phyloP scores from a whole-genome alignment of 2,113 vertebrate species.

The Azemiops feae region DNA sequence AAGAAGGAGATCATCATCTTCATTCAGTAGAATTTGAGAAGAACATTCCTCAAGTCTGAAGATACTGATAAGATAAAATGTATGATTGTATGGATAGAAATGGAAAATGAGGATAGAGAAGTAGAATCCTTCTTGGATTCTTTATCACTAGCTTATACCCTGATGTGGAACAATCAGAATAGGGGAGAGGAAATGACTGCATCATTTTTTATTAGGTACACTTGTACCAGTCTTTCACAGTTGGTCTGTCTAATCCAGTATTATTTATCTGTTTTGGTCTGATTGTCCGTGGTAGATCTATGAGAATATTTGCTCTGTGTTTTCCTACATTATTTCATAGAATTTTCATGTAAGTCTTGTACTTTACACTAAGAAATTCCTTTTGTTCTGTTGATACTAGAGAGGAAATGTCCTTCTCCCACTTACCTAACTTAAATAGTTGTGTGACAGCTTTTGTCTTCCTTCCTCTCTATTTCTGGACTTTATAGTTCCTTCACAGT shows the following conservation, averaged over 20 bases:
- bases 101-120: background rate
- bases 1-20: background rate
- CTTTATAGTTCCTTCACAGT: background rate
- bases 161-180: background rate
- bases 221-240: background rate
- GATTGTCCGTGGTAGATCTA: background rate
- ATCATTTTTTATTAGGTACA: background rate
- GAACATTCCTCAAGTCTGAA: background rate
- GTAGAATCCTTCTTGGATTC: background rate
- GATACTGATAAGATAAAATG: background rate
- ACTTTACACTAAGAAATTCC: background rate
- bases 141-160: background rate
- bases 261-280: background rate
- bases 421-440: background rate
- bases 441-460: background rate
- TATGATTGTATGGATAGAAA: background rate
- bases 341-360: background rate
- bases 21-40: background rate
- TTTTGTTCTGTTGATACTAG: background rate
- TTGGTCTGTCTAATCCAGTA: background rate
- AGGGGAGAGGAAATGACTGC: background rate
- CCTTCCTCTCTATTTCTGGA: background rate
- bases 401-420: background rate
- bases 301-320: background rate
- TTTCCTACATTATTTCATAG: background rate